phyloP scores from a whole-genome alignment of 53 echinoderm and acorn worm genomes.

The Glandiceps talaboti region DNA sequence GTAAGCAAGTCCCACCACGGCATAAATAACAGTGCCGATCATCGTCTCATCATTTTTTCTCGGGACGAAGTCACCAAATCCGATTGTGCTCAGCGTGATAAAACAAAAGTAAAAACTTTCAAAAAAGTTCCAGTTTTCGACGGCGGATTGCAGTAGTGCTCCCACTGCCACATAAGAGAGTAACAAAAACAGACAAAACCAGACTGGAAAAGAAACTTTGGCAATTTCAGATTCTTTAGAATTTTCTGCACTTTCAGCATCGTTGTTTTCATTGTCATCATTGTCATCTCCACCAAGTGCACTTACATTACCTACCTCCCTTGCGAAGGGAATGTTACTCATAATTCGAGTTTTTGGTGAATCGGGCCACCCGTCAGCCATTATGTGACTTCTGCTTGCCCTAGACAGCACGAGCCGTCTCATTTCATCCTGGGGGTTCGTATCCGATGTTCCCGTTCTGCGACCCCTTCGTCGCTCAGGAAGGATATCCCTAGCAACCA shows the following conservation, averaged over 20 bases:
- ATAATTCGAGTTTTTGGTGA: background rate
- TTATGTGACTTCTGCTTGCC: background rate
- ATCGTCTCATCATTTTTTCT: background rate
- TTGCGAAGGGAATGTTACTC: background rate
- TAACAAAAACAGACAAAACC: background rate
- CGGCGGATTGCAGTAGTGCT: background rate
- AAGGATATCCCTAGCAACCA: background rate
- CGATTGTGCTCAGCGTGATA: background rate
- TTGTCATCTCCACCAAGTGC: background rate
- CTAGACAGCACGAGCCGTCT: background rate
- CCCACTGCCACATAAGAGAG: background rate
- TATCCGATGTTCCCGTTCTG: background rate
- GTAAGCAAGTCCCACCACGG: background rate
- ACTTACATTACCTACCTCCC: background rate
- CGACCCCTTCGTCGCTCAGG: background rate
- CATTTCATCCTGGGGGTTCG: background rate
- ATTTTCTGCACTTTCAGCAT: background rate
- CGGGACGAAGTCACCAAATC: background rate
- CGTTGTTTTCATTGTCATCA: background rate
- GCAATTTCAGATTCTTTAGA: background rate
- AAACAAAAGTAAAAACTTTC: background rate
- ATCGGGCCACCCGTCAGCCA: background rate
- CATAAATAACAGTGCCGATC: background rate
- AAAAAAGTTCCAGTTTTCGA: background rate
- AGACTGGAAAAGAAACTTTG: background rate